Base-by-base conservation (phyloP, 37 sponge, comb jelly and placozoan species). In the Bolinopsis microptera region DNA sequence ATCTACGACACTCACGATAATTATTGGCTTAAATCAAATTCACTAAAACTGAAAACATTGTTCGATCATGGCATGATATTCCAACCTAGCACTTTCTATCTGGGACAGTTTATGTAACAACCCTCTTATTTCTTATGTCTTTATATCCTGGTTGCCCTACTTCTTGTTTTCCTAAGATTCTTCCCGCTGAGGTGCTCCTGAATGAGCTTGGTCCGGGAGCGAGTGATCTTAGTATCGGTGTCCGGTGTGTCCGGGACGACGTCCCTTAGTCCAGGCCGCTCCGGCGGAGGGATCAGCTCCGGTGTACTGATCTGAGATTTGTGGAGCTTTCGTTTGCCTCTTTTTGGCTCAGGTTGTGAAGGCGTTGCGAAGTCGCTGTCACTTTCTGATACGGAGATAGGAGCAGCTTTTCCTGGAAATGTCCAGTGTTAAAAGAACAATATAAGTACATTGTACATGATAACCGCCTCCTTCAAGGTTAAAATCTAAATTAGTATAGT, bases 301-400 rank as follows among this genome's bases (percentile, higher is more conserved):
- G 90, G 90, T 27, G 36, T 86, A 16, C 90, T 34, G 90, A 86
- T 86, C 36, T 38, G 48, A 30, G 61, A 41, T 48, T 86, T 86
- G 61, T 86, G 90, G 0, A 86, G 61, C 35, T 86, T 86, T 38
- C 90, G 1, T 27, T 86, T 86, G 3, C 90, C 90, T 24, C 31
- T 8, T 24, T 39, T 41, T 28, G 90, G 41, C 22, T 35, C 27
- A 39, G 41, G 0, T n/a, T 39, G 41, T 8, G 48, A 27, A 1
- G 90, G 90, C 13, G 90, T 86, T 40, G 35, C 28, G 90, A 86
- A 86, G 90, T 86, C 90, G 31, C 36, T 34, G 48, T 86, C 90
- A 23, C 61, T 41, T 21, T 86, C 90, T 0, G 90, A 86, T 3
- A 86, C 61, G 22, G 37, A 40, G 26, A 27, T 48, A 27, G 30